Conservation (phyloP, 2,797 vertebrate species). For the Manis javanica region DNA sequence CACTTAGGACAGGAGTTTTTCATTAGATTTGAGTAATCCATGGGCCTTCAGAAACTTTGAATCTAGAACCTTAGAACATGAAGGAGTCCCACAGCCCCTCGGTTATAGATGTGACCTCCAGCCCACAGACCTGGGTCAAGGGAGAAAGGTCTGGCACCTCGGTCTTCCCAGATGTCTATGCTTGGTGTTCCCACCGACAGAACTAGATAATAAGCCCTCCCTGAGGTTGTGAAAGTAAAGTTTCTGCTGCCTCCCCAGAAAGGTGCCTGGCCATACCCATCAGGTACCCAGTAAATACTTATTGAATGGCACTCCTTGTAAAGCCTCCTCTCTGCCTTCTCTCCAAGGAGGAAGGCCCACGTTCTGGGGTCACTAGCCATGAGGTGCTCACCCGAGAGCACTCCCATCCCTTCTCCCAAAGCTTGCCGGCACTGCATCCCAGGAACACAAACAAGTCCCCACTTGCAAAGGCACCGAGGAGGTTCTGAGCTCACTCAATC, state of each 20-base stretch:
- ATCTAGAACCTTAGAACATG: background rate
- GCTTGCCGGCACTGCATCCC: background rate
- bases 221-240: background rate
- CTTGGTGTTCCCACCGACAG: background rate
- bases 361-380: background rate
- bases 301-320: background rate
- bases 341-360: background rate
- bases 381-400: background rate
- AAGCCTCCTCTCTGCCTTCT: background rate
- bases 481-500: background rate
- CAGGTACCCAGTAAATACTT: background rate
- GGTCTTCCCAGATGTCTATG: background rate
- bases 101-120: rapidly evolving
- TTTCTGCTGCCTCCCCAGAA: background rate
- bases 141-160: background rate
- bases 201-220: background rate
- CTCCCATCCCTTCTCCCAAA: background rate
- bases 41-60: background rate
- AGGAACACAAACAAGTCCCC: background rate
- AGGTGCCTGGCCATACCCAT: background rate
- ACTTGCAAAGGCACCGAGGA: background rate
- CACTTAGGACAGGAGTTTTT: background rate
- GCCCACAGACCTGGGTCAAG: background rate
- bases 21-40: background rate
- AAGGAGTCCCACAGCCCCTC: background rate